Conservation (phyloP, 1,140 invertebrate genomes). For the Thaumetopoea pityocampa region DNA sequence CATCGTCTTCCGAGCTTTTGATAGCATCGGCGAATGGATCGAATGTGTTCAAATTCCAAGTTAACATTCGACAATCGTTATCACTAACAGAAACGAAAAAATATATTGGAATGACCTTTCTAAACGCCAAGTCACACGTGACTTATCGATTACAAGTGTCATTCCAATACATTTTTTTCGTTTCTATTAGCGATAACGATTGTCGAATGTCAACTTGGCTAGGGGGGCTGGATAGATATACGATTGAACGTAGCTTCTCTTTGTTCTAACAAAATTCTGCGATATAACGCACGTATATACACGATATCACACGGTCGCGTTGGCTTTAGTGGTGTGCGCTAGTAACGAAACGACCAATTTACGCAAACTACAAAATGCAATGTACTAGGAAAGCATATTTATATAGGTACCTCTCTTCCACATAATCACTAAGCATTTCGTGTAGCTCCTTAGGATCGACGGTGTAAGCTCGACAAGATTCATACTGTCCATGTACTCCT, state of each 20-base stretch:
- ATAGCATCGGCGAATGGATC: conserved; percentile 95
- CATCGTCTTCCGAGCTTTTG: conserved; percentile 97
- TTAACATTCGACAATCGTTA: too few relatives aligned
- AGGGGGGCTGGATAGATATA: conserved; percentile 99
- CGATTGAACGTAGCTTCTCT: conserved; percentile 87
- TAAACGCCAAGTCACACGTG: too few relatives aligned
- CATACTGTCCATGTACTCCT: conserved; percentile 65
- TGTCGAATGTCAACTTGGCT: too few relatives aligned
- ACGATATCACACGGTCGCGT: conserved; percentile 39
- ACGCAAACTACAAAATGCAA: not conserved
- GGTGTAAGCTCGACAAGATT: conserved; percentile 83
- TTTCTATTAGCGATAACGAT: too few relatives aligned
- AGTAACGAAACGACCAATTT: not conserved
- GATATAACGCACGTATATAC: conserved; percentile 78
- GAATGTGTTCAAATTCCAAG: conserved; percentile 84
- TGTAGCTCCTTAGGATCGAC: conserved; percentile 76
- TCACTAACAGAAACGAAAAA: too few relatives aligned
- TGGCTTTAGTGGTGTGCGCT: not conserved
- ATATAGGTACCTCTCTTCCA: conserved; percentile 17
- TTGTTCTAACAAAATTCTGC: conserved; percentile 81
- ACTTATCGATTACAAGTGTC: too few relatives aligned
- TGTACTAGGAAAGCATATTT: not conserved
- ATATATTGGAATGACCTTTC: too few relatives aligned
- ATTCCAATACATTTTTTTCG: too few relatives aligned
- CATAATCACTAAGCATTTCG: conserved; percentile 16